A percentile compares a stretch with the other conserved stretches of the same genome.
These are phyloP conservation scores for Holocentrus rufus DNA, from an alignment of 2,797 vertebrate genomes.

Conservation along the genomic window DNA sequence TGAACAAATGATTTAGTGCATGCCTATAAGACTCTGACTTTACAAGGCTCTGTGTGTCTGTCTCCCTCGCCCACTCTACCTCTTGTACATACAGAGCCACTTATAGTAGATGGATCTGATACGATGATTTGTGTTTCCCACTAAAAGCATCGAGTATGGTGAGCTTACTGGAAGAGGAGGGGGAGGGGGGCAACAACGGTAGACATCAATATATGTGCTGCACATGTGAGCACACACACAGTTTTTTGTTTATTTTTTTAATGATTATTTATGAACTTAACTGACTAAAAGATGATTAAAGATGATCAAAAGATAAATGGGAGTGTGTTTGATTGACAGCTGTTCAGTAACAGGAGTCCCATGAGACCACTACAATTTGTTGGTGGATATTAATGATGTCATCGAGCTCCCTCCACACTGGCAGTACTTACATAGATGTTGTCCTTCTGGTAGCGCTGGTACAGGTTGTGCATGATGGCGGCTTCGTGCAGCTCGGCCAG, in stretches of 20 bases:
- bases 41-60: not conserved
- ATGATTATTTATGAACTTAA: no score
- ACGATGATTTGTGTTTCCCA: conserved; percentile 49
- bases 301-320: no score
- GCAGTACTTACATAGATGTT: conserved; percentile 87
- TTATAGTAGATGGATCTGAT: conserved; percentile 20
- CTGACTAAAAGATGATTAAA: no score
- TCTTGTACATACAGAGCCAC: not conserved
- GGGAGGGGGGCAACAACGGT: not conserved
- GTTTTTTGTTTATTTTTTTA: no score
- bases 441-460: conserved; percentile 89
- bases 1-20: no score
- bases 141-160: conserved; percentile 53
- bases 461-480: conserved; percentile 92
- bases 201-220: conserved; percentile 8
- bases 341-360: no score
- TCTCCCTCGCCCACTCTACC: not conserved
- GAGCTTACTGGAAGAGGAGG: conserved; percentile 40
- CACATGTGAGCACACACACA: conserved; percentile 20
- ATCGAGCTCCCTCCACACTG: not conserved
- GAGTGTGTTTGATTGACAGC: no score
- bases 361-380: no score
- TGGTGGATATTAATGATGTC: no score
- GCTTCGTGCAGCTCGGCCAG: conserved; percentile 92
- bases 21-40: not conserved